A percentile compares a stretch with the other conserved stretches of the same genome.
Conservation (phyloP, 2,797 vertebrate genomes). For the Oceanodroma leucorhoa region DNA sequence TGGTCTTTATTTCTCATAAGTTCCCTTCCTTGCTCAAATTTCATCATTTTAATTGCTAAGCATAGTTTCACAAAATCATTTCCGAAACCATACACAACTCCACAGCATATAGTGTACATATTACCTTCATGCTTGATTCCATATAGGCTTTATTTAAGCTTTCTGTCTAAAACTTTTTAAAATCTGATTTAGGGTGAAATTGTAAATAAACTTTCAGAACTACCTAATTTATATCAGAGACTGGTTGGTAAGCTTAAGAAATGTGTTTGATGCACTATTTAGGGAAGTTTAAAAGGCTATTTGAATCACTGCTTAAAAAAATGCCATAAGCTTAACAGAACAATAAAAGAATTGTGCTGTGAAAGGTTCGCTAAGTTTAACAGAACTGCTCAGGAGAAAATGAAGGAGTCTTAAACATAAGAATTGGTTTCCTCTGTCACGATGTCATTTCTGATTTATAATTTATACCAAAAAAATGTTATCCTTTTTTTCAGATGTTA, state of each 20-base stretch:
- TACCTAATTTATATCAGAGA: not conserved
- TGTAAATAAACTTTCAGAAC: not conserved
- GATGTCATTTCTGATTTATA: not conserved
- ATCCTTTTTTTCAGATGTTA: not conserved
- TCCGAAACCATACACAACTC: not conserved
- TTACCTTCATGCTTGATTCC: not conserved
- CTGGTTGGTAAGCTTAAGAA: not conserved
- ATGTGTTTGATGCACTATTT: not conserved
- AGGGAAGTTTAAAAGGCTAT: not conserved
- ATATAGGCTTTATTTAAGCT: not conserved
- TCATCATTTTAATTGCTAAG: not conserved
- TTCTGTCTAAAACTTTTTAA: not conserved
- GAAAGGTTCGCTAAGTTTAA: not conserved
- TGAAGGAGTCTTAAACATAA: not conserved
- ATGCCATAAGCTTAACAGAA: not conserved
- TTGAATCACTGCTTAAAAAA: not conserved
- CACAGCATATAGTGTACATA: not conserved
- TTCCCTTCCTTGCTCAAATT: not conserved
- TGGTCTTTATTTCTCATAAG: not conserved
- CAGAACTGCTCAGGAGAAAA: not conserved
- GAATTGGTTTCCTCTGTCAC: not conserved
- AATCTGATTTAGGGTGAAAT: not conserved
- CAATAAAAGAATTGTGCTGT: constrained; percentile 20
- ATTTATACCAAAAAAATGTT: not conserved
- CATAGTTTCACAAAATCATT: not conserved